These are phyloP conservation scores for Trisateles emortualis DNA, from an alignment of 2,888 invertebrate species.

Conservation along the genomic window DNA sequence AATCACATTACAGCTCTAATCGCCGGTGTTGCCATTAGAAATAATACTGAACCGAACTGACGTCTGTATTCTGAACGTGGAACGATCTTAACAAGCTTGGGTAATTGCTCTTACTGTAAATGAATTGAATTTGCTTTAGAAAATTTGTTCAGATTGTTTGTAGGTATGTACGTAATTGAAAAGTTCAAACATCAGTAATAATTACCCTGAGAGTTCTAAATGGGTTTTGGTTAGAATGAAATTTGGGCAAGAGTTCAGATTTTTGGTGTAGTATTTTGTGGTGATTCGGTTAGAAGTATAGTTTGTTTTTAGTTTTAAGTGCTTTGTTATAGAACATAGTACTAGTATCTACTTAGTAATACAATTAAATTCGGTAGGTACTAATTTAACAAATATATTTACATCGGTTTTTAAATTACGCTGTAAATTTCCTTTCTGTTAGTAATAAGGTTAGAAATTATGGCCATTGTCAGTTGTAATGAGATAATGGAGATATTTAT, in stretches of 20 bases:
- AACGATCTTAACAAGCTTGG: slow-evolving; percentile 14
- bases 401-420: no score
- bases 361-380: no score
- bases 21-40: slow-evolving; percentile 40
- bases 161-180: slow-evolving; percentile 13
- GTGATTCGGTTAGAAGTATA: background rate
- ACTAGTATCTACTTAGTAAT: no score
- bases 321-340: no score
- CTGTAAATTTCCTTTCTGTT: no score
- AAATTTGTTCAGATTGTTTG: slow-evolving; percentile 23
- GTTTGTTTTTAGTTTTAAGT: no score
- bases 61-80: slow-evolving; percentile 6
- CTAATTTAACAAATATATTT: no score
- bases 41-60: slow-evolving; percentile 28
- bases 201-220: slow-evolving; percentile 12
- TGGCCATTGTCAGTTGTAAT: no score
- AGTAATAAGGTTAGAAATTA: no score
- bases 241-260: background rate
- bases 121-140: slow-evolving; percentile 26
- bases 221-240: slow-evolving; percentile 9
- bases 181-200: slow-evolving; percentile 17
- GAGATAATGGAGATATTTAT: no score
- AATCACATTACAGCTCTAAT: slow-evolving; percentile 37
- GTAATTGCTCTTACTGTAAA: slow-evolving; percentile 32
- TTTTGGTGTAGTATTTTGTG: background rate